A percentile compares a stretch with the other conserved stretches of the same genome.
These are phyloP conservation scores for Anolis apletophallus DNA, from an alignment of 2,797 vertebrate species.

Conservation along the genomic window DNA sequence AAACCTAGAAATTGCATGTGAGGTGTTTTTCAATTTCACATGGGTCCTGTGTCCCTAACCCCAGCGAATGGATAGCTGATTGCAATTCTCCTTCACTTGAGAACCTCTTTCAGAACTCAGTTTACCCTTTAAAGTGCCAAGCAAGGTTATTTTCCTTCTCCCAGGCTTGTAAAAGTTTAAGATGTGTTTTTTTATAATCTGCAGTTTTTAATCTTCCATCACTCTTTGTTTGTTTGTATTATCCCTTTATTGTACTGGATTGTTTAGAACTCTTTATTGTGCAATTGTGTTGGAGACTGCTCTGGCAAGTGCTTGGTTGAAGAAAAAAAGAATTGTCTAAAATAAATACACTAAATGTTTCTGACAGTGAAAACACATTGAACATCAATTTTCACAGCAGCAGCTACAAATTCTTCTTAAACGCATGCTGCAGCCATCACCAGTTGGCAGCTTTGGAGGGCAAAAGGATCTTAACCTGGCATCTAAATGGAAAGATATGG, in stretches of 20 bases:
- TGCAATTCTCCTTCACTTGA: background rate
- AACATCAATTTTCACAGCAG: background rate
- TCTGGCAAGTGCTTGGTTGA: background rate
- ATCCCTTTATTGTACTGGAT: background rate
- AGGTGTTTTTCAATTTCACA: no score
- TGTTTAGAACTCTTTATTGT: background rate
- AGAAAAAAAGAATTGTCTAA: background rate
- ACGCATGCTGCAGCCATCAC: conserved; percentile 1
- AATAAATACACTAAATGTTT: conserved; percentile 2
- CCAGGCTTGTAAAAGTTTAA: background rate
- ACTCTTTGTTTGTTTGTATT: background rate
- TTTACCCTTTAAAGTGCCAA: background rate
- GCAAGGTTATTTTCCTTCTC: background rate
- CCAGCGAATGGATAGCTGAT: no score
- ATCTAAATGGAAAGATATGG: background rate
- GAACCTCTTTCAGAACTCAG: background rate
- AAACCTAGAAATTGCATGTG: no score
- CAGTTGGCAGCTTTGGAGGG: background rate
- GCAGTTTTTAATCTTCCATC: background rate
- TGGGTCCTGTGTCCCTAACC: no score
- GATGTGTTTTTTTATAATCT: background rate
- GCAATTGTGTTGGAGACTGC: background rate
- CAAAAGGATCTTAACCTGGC: conserved; percentile 10
- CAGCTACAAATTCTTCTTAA: background rate
- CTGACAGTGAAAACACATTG: background rate